phyloP scores from a whole-genome alignment of 2,113 vertebrate genomes.

The Poicephalus gulielmi region DNA sequence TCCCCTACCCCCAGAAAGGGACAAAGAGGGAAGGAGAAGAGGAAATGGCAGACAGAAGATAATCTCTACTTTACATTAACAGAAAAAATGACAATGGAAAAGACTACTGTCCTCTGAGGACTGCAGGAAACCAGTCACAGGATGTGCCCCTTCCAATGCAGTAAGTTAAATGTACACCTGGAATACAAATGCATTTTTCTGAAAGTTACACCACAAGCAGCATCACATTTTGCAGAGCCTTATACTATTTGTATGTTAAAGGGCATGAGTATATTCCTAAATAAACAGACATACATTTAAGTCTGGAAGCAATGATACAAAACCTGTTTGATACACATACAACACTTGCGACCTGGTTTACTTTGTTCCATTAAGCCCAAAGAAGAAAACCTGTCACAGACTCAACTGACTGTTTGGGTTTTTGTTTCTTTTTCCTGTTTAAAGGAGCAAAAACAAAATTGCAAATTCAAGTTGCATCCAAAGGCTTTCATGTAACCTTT shows the following conservation, averaged over 20 bases:
- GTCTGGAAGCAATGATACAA: neutral
- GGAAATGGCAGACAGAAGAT: conserved; percentile 51
- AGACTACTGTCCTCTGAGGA: conserved; percentile 1
- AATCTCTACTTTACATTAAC: neutral
- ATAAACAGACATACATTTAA: neutral
- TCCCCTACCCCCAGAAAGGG: neutral
- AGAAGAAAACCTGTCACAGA: neutral
- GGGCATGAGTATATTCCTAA: neutral
- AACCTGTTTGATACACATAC: neutral
- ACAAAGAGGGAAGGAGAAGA: neutral
- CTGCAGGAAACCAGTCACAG: conserved; percentile 29
- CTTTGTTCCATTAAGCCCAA: neutral
- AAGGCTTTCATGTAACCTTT: conserved; percentile 48
- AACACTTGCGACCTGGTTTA: neutral
- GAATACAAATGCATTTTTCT: neutral
- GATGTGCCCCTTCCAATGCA: neutral
- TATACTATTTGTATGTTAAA: neutral
- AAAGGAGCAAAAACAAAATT: neutral
- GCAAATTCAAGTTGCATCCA: neutral
- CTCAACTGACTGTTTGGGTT: neutral
- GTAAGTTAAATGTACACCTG: neutral
- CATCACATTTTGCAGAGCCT: neutral
- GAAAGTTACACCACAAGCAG: neutral
- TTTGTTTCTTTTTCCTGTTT: neutral
- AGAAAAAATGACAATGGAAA: conserved; percentile 33